phyloP scores from a whole-genome alignment of 2,888 invertebrate genomes.

The Macaria notata region DNA sequence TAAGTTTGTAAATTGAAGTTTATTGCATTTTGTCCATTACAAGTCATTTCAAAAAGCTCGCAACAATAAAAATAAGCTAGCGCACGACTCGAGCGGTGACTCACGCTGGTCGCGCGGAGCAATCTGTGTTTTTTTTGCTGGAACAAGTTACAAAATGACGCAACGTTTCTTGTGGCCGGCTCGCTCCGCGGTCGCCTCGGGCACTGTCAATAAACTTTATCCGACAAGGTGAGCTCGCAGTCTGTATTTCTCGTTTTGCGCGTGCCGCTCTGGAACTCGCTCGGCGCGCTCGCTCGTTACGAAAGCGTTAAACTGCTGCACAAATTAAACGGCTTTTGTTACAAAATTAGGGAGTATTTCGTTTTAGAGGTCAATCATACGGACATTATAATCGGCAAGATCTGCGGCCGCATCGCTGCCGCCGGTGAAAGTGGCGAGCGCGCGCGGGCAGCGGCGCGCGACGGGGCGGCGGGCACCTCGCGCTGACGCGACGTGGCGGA shows the following conservation, averaged over 20 bases:
- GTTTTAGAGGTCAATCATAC: constrained; percentile 59
- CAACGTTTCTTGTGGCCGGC: constrained; percentile 60
- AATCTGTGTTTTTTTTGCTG: constrained; percentile 58
- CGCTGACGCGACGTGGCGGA: constrained; percentile 73
- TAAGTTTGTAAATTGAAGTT: constrained; percentile 6
- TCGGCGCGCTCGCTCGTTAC: constrained; percentile 37
- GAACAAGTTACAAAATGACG: constrained; percentile 63
- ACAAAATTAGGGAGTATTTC: constrained; percentile 25
- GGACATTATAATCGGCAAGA: constrained; percentile 49
- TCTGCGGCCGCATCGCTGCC: constrained; percentile 60
- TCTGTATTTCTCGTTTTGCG: constrained; percentile 57
- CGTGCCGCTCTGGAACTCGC: constrained; percentile 39
- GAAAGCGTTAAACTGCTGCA: constrained; percentile 41
- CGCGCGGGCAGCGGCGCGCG: constrained; percentile 75
- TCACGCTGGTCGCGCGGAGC: constrained; percentile 51
- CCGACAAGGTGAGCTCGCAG: constrained; percentile 66
- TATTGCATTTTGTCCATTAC: constrained; percentile 7
- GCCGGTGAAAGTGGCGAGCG: constrained; percentile 77
- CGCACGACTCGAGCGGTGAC: constrained; percentile 38
- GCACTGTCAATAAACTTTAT: constrained; percentile 80
- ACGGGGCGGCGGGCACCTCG: constrained; percentile 69
- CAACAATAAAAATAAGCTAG: constrained; percentile 9
- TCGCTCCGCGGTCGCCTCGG: constrained; percentile 52
- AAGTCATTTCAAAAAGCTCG: constrained; percentile 15
- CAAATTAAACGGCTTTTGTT: constrained; percentile 20